A percentile compares a stretch with the other conserved stretches of the same genome.
These are phyloP conservation scores for Ptiloglossa arizonensis DNA, from an alignment of 1,140 invertebrate genomes.

Conservation along the genomic window DNA sequence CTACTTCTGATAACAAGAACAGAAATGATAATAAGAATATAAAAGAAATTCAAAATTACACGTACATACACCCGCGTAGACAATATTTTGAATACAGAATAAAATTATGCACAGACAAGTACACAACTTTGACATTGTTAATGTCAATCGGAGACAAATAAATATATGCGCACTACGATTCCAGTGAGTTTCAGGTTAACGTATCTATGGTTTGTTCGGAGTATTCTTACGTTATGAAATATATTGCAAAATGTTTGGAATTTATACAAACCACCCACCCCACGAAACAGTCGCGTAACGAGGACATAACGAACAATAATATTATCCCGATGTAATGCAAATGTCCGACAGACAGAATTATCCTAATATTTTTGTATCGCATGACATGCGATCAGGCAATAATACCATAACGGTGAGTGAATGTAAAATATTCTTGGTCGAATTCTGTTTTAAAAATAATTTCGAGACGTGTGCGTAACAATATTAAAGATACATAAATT, in stretches of 20 bases:
- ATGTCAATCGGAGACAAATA: not conserved
- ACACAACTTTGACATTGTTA: conserved; percentile 2
- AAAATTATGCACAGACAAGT: not conserved
- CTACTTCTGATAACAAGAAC: too few relatives aligned
- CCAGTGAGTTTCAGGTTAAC: not conserved
- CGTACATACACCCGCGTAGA: not conserved
- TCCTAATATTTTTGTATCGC: not conserved
- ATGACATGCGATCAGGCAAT: not conserved
- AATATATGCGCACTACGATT: not conserved
- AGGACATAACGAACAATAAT: not conserved
- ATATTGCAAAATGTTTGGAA: conserved; percentile 2
- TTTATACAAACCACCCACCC: conserved; percentile 23
- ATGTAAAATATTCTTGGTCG: not conserved
- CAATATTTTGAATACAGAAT: not conserved
- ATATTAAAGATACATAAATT: too few relatives aligned
- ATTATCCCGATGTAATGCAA: not conserved
- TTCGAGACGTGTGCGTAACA: too few relatives aligned
- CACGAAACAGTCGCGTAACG: not conserved
- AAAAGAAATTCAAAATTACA: not conserved
- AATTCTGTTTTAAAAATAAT: not conserved
- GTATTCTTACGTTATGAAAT: conserved; percentile 1
- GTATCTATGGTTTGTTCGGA: not conserved
- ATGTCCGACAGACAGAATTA: not conserved
- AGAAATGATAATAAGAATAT: not conserved
- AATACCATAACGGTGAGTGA: not conserved